Evolutionary conservation across 2,888 invertebrate genomes (phyloP), one percentile per base, ranked within the genome.

Genomic region (Cryptocephalus primarius): DNA sequence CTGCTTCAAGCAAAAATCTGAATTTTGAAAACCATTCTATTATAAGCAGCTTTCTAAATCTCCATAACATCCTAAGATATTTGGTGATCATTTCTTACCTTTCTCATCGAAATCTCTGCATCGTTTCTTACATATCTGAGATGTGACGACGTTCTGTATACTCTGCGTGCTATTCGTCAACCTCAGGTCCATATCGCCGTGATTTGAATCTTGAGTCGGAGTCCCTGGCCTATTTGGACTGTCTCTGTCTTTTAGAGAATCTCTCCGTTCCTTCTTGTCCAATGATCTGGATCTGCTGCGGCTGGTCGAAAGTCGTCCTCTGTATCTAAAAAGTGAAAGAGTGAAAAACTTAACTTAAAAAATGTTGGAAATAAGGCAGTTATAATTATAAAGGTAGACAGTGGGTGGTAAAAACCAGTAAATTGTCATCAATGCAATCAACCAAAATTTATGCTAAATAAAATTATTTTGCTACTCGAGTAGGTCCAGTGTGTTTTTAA

Each of bases 51-150:
- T n/a, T n/a, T n/a, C n/a, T n/a, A n/a, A n/a, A n/a, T n/a, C n/a
- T n/a, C n/a, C n/a, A n/a, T n/a, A n/a, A n/a, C n/a, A n/a, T n/a
- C n/a, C n/a, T n/a, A n/a, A 36, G 11, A 12, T 36, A 11, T 6
- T 36, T 36, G 36, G 2, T 11, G 4, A 11, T 4, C n/a, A 4
- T 31, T n/a, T 10, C 40, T 32, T 31, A 51, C 59, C 67, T 68
- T 66, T 67, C 83, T 88, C 88, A 64, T 94, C 93, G 62, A 89
- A 94, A 70, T 94, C 94, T 44, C 90, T 75, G 66, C 92, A 92
- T 32, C 90, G 75, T 44, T 84, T 76, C 56, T 82, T 83, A 38
- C 52, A 57, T 22, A 55, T 55, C n/a, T 61, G 60, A 46, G 60
- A 61, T 8, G 61, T 60, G 4, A 76, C 73, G 6, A 75, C 75